Conservation (phyloP, 2,797 vertebrate species). For the Coracias cyanogaster region DNA sequence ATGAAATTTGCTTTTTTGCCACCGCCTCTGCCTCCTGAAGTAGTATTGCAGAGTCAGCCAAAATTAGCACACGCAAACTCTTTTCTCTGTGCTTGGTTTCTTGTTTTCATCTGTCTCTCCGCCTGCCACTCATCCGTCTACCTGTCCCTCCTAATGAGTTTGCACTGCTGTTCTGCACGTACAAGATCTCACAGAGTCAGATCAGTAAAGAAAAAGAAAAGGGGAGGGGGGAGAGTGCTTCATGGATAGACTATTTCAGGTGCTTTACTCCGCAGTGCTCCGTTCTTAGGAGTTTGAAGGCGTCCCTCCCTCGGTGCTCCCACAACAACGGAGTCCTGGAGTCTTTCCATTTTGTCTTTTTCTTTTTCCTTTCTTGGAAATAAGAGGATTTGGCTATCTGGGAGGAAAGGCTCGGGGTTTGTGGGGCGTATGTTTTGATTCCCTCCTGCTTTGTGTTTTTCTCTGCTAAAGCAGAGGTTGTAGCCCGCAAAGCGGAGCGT, state of each 20-base stretch:
- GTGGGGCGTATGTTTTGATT: fast-evolving
- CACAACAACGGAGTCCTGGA: background rate
- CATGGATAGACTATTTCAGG: background rate
- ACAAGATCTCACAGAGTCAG: background rate
- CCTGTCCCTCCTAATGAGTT: background rate
- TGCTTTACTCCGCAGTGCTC: background rate
- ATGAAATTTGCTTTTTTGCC: background rate
- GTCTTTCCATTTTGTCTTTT: too few relatives aligned
- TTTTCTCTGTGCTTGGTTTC: background rate
- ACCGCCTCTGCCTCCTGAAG: background rate
- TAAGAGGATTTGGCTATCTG: background rate
- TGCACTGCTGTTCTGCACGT: background rate
- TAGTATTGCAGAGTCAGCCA: background rate
- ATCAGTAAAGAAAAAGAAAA: background rate
- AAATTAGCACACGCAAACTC: background rate
- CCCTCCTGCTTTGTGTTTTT: background rate
- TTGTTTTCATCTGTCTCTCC: background rate
- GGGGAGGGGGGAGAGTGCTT: background rate
- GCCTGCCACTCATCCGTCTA: background rate
- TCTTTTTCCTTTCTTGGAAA: background rate
- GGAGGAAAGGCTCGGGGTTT: background rate
- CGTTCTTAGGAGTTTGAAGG: background rate
- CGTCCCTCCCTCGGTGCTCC: fast-evolving
- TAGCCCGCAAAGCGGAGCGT: fast-evolving
- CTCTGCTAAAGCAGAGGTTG: background rate